Conservation (phyloP, 2,113 vertebrate genomes). For the Raja brachyura region DNA sequence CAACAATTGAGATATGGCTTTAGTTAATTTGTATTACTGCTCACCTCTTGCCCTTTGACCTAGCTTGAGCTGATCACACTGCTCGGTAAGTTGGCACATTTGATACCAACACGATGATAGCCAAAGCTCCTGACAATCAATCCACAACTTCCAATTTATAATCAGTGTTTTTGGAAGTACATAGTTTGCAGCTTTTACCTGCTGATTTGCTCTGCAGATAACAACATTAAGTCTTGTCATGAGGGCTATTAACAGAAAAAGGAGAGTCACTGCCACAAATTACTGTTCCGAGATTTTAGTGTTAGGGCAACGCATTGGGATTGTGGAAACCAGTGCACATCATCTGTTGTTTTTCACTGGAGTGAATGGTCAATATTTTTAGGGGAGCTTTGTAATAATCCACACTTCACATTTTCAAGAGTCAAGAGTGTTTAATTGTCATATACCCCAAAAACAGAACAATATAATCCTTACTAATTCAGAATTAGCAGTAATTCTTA, state of each 20-base stretch:
- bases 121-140: neutral
- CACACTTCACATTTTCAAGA: too few relatives aligned
- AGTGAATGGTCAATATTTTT: neutral
- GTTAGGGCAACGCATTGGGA: neutral
- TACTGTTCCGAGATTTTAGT: neutral
- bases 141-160: neutral
- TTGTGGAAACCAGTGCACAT: neutral
- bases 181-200: neutral
- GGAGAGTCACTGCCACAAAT: neutral
- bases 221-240: neutral
- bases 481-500: too few relatives aligned
- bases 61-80: neutral
- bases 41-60: neutral
- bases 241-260: neutral
- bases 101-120: neutral
- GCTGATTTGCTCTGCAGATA: neutral
- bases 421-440: too few relatives aligned
- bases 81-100: neutral
- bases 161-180: neutral
- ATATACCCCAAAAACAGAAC: too few relatives aligned
- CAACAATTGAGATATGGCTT: neutral
- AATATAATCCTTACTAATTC: too few relatives aligned
- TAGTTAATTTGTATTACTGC: neutral
- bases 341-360: neutral
- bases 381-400: neutral